Base-by-base conservation (phyloP, 2,888 invertebrate genomes). In the Xylophagus ater region DNA sequence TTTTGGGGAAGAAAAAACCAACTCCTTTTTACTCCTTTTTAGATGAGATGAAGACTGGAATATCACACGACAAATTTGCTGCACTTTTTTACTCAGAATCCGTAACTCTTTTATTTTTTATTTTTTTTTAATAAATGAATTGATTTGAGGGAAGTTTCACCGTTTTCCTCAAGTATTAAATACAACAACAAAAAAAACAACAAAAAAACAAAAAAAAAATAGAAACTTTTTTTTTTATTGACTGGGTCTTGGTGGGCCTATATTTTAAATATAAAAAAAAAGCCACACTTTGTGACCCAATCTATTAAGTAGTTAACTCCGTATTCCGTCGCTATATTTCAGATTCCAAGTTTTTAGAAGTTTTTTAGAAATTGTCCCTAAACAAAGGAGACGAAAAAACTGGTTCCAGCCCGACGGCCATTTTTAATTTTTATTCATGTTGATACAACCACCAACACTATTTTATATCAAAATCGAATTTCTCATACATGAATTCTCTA, bases 391-490 rank as follows among this genome's bases (percentile, higher is more conserved):
- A 77, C 76, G 78, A 51, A 47, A 46, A 51, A 50, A 51, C 52
- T 50, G 47, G 51, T 52, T 49, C 74, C 74, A 74, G 75, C 76
- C 78, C 76, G 71, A 75, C 81, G 76, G 81, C 82, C 82, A 82
- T 81, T 78, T 81, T 81, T 76, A 76, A 73, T 74, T 74, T 49
- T 34, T 14, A 25, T 15, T 37, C 20, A n/a, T 28, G n/a, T n/a
- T n/a, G n/a, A n/a, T n/a, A n/a, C n/a, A n/a, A n/a, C n/a, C n/a
- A n/a, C n/a, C n/a, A n/a, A n/a, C n/a, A n/a, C n/a, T n/a, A n/a
- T n/a, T n/a, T n/a, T n/a, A n/a, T n/a, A n/a, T n/a, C n/a, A n/a
- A n/a, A n/a, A n/a, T n/a, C n/a, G n/a, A n/a, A n/a, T n/a, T n/a
- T n/a, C n/a, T n/a, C n/a, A n/a, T n/a, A n/a, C n/a, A n/a, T n/a